Base-by-base conservation (phyloP, 2,888 invertebrate genomes). In the Spicauda simplicius region DNA sequence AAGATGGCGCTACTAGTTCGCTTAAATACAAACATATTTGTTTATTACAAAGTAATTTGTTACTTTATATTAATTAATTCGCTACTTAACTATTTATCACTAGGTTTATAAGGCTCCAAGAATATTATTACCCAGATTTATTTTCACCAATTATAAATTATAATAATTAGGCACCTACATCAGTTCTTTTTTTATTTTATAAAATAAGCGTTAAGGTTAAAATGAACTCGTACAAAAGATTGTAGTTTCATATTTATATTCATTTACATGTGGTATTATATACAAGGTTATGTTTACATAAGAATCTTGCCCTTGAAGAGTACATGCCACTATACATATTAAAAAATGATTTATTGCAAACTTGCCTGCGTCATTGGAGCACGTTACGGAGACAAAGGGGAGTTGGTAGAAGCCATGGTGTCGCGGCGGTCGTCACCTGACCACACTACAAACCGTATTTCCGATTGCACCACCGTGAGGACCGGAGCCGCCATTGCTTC, bases 401-500 rank as follows among this genome's bases (percentile, higher is more conserved):
- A 14, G 16, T 14, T 14, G 33, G 8, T 16, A 37, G 16, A 11
- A 41, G 41, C 30, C 56, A 37, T 16, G 16, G 7, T 12, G 7
- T 14, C 3, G 14, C 19, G 19, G 7, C 18, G 41, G n/a, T n/a
- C n/a, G 25, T 14, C 41, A 20, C 10, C 14, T 20, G 10, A 6
- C 14, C 41, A 2, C 6, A 12, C 11, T 30, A 59, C 48, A 5
- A 20, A 48, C 25, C n/a, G 16, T 48, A 6, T 12, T n/a, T 30
- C 25, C 1, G n/a, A 30, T 14, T 5, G 10, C 33, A 12, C 10
- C 19, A n/a, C 6, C 16, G 33, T 33, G 30, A 6, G 16, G 16
- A 8, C 48, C 14, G 30, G 2, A 1, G 30, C 37, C 56, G 64
- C 52, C 64, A 58, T 64, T 58, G 52, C 20, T 8, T 64, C 50